Percentiles rank a stretch among this genome's conserved stretches.
Conservation (phyloP, 2,888 invertebrate genomes). For the Ceraclea dissimilis region DNA sequence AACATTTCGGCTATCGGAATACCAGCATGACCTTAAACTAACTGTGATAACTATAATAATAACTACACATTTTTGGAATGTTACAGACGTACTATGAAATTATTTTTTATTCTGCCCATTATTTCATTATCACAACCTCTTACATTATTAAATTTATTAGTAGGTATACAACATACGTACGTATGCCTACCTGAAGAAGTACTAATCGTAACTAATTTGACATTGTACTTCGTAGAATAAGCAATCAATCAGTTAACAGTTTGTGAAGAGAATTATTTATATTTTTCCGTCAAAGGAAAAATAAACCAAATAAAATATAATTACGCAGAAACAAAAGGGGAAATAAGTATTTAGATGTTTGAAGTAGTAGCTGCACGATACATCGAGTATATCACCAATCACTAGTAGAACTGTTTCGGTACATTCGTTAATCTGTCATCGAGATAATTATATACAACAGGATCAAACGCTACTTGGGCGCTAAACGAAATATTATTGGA, state of each 20-base stretch:
- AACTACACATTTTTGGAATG: too few species aligned
- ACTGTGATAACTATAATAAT: too few species aligned
- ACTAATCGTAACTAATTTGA: neutral
- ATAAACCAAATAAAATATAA: neutral
- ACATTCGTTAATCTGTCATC: neutral
- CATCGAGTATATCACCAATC: neutral
- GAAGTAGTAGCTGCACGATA: neutral
- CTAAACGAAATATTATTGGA: too few species aligned
- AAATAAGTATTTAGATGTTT: neutral
- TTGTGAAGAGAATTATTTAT: neutral
- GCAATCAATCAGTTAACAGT: slow-evolving; percentile 1
- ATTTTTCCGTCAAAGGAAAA: neutral
- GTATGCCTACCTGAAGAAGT: too few species aligned
- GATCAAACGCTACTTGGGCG: neutral
- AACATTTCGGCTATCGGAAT: too few species aligned
- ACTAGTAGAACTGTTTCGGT: neutral
- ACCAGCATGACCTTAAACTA: too few species aligned
- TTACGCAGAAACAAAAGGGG: too few species aligned
- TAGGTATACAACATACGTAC: too few species aligned
- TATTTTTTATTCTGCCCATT: too few species aligned
- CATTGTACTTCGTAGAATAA: neutral
- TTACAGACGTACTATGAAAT: too few species aligned
- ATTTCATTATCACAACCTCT: too few species aligned
- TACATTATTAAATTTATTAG: too few species aligned
- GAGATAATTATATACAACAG: neutral